These are phyloP conservation scores for Pachyrhynchus sulphureomaculatus DNA, from an alignment of 1,140 invertebrate species.

Conservation along the genomic window DNA sequence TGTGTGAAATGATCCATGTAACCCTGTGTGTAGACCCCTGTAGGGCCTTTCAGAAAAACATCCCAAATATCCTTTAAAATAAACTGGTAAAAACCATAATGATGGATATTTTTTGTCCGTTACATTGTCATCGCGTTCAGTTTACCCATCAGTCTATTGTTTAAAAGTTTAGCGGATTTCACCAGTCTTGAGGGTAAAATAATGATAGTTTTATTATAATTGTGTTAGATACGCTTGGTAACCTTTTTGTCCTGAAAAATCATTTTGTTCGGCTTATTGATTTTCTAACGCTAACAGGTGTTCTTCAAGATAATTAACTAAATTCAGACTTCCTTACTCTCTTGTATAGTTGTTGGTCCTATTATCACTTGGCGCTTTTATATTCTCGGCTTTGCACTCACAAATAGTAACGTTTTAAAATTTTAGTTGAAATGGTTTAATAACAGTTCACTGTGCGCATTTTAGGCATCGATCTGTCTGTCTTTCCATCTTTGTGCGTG, in stretches of 20 bases:
- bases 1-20: conserved; percentile 39
- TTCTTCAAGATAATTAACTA: conserved; percentile 16
- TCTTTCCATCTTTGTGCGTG: no score
- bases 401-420: no score
- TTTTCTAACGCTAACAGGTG: conserved; percentile 21
- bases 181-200: conserved; percentile 12
- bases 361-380: no score
- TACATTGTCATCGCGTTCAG: conserved; percentile 30
- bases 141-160: conserved; percentile 28
- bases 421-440: no score
- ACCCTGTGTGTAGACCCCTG: conserved; percentile 34
- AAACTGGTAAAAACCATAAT: conserved; percentile 28
- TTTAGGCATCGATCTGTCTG: no score
- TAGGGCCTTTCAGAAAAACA: conserved; percentile 31
- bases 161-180: conserved; percentile 33
- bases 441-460: no score
- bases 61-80: conserved; percentile 31
- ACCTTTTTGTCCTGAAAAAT: conserved; percentile 27
- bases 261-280: conserved; percentile 14
- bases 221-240: conserved; percentile 29
- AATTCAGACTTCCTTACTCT: conserved; percentile 16
- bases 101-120: conserved; percentile 30
- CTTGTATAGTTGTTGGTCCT: not conserved
- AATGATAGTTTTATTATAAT: conserved; percentile 37
- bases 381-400: no score